These are phyloP conservation scores for Urocyon cinereoargenteus DNA, from an alignment of 2,797 vertebrate species.

Conservation along the genomic window DNA sequence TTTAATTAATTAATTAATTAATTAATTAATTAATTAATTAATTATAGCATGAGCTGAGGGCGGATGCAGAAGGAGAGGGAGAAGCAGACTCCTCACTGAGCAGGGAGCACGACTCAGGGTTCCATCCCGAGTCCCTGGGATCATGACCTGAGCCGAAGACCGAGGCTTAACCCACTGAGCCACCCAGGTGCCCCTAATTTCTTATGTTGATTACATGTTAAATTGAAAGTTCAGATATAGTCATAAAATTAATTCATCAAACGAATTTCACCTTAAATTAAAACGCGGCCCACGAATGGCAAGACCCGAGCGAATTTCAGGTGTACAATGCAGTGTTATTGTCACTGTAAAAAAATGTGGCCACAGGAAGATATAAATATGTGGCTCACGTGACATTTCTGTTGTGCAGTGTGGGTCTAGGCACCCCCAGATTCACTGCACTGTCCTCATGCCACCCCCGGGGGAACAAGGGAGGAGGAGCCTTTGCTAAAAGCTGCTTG, in stretches of 20 bases:
- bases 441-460: neutral
- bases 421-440: neutral
- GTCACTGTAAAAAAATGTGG: neutral
- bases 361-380: neutral
- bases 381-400: neutral
- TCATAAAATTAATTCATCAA: slow-evolving; percentile 42
- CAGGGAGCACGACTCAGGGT: no score
- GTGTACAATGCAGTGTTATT: neutral
- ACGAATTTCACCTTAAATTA: neutral
- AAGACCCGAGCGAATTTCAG: neutral
- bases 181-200: neutral
- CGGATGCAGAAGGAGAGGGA: no score
- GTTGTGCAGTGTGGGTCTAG: neutral
- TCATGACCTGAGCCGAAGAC: no score
- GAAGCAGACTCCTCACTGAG: no score
- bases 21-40: no score
- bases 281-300: neutral
- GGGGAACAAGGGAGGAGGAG: neutral
- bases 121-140: no score
- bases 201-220: neutral
- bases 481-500: neutral
- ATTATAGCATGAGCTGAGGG: no score
- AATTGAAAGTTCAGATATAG: slow-evolving; percentile 16
- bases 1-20: no score
- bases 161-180: no score